Evolutionary conservation across 2,888 invertebrate species (phyloP).

Genomic region (Coleophora flavipennella): DNA sequence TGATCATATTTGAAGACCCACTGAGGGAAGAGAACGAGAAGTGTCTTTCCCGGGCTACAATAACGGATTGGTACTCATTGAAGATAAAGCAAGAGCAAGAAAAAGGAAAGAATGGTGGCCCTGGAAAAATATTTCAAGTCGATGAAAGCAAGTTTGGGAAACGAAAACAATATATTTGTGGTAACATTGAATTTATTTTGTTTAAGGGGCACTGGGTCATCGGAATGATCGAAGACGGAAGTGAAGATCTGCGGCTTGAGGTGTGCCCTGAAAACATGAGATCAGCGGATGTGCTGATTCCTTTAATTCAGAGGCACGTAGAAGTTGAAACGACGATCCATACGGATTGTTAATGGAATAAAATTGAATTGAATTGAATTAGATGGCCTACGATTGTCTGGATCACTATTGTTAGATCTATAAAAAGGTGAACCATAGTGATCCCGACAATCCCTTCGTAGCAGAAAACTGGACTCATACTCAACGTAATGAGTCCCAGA

Average conservation of each 20-base stretch:
- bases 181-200: too few relatives aligned
- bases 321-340: neutral
- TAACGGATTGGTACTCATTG: conserved; percentile 12
- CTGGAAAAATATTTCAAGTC: too few relatives aligned
- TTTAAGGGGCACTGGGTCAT: neutral
- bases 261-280: neutral
- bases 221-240: conserved; percentile 4
- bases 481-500: too few relatives aligned
- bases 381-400: neutral
- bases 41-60: conserved; percentile 1
- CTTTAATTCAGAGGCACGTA: conserved; percentile 2
- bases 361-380: too few relatives aligned
- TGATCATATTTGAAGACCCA: conserved; percentile 3
- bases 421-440: too few relatives aligned
- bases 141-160: too few relatives aligned
- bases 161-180: too few relatives aligned
- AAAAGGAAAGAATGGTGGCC: conserved; percentile 13
- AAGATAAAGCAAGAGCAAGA: conserved; percentile 9
- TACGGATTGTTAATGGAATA: too few relatives aligned
- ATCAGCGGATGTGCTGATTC: neutral
- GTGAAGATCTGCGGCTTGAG: conserved; percentile 3
- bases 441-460: neutral
- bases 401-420: neutral
- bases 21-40: neutral
- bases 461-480: conserved; percentile 3